Conservation (phyloP, 2,113 vertebrate genomes). For the Petromus typicus region DNA sequence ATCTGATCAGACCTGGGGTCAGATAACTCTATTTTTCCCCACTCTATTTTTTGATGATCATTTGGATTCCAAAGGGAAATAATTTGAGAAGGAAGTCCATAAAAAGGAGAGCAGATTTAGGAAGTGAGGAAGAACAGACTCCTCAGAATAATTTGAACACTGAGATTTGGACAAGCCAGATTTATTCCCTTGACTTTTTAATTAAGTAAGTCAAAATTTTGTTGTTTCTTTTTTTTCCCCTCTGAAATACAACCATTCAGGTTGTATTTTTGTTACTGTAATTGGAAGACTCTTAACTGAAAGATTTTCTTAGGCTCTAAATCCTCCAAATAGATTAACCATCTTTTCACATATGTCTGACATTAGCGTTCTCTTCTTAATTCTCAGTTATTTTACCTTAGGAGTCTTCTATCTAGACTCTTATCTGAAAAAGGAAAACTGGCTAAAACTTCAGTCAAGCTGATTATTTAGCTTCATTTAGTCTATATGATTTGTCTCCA, state of each 20-base stretch:
- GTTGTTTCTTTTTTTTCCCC: not conserved
- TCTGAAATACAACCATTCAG: not conserved
- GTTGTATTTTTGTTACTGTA: not conserved
- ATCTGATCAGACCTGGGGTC: not conserved
- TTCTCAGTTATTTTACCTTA: constrained; percentile 28
- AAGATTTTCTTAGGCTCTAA: not conserved
- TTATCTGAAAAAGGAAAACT: not conserved
- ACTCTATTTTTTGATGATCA: too few relatives aligned
- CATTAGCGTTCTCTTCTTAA: not conserved
- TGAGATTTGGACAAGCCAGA: not conserved
- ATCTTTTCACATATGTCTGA: not conserved
- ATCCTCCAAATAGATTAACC: not conserved
- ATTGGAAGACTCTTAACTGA: not conserved
- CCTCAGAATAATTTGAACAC: not conserved
- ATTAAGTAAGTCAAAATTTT: not conserved
- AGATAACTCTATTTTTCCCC: not conserved
- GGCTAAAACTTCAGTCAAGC: not conserved
- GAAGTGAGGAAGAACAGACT: not conserved
- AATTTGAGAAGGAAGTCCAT: not conserved
- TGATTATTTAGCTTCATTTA: constrained; percentile 17
- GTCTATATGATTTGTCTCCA: not conserved
- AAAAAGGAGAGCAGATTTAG: not conserved
- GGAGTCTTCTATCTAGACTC: not conserved
- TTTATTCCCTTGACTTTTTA: not conserved
- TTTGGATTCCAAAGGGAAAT: not conserved